Evolutionary conservation across 2,113 vertebrate species (phyloP).

Genomic region (Ammospiza caudacuta): DNA sequence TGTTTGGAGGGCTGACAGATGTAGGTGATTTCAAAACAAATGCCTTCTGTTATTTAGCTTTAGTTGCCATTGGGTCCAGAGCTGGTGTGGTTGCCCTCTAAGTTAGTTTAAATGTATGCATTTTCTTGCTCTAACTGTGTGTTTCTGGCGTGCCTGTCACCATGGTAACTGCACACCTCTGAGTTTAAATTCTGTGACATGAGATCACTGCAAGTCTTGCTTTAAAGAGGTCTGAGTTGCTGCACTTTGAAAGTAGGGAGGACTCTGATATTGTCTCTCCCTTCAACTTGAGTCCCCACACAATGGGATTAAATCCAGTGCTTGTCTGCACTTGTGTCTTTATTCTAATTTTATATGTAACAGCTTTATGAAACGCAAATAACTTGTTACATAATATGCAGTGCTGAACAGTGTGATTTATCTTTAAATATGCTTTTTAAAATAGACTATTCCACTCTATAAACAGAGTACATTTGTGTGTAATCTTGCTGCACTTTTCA

Average conservation of each 20-base stretch:
- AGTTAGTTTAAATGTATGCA: not conserved
- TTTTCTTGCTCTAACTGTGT: not conserved
- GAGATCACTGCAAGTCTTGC: not conserved
- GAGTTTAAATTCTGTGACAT: not conserved
- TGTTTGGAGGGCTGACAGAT: not conserved
- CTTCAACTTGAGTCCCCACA: not conserved
- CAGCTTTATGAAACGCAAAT: conserved; percentile 42
- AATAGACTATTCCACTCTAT: not conserved
- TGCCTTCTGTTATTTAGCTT: not conserved
- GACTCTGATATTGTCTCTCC: not conserved
- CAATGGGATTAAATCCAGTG: conserved; percentile 23
- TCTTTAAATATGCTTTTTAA: conserved; percentile 32
- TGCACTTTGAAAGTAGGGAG: not conserved
- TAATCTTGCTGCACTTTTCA: conserved; percentile 20
- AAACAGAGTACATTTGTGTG: not conserved
- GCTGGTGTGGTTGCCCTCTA: not conserved
- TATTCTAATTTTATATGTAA: conserved; percentile 34
- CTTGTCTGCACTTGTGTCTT: conserved; percentile 13
- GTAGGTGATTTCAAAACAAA: not conserved
- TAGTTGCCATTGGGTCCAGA: not conserved
- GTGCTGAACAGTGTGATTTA: conserved; percentile 18
- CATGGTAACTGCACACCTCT: not conserved
- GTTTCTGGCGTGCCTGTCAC: not conserved
- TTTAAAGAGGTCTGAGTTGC: not conserved
- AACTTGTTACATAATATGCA: conserved; percentile 42